phyloP scores from a whole-genome alignment of 2,113 vertebrate genomes.

The Psilopsiagon aymara region DNA sequence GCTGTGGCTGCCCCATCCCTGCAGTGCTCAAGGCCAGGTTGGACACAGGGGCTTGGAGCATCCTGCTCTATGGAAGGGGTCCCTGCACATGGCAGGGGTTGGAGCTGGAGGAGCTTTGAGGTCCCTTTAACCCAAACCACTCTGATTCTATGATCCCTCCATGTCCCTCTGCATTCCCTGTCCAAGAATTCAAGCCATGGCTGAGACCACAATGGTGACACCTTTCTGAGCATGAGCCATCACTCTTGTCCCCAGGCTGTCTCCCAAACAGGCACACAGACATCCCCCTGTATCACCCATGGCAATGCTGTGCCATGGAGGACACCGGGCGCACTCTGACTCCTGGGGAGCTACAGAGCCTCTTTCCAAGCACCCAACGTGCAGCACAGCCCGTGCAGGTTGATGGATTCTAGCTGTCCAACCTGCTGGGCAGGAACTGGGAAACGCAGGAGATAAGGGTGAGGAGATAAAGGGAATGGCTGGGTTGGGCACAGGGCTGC shows the following conservation, averaged over 20 bases:
- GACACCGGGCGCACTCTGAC: accelerated
- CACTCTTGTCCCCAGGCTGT: accelerated
- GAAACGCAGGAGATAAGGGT: not conserved
- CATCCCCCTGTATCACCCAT: accelerated
- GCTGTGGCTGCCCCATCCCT: no score
- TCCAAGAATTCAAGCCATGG: accelerated
- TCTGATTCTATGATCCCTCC: not conserved
- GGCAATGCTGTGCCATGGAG: not conserved
- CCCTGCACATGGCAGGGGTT: not conserved
- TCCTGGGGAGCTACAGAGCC: not conserved
- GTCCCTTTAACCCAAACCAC: not conserved
- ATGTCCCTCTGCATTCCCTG: not conserved
- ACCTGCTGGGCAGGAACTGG: not conserved
- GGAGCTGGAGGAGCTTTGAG: not conserved
- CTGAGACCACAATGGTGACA: not conserved
- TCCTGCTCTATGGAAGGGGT: not conserved
- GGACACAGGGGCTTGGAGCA: not conserved
- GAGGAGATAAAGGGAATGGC: not conserved
- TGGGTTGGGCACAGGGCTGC: not conserved
- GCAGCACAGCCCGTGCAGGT: not conserved
- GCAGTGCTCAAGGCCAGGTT: not conserved
- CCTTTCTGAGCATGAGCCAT: accelerated
- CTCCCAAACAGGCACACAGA: not conserved
- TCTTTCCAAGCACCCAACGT: accelerated
- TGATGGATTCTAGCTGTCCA: not conserved